Percentiles rank a stretch among this genome's conserved stretches.
Evolutionary conservation across 2,888 invertebrate species (phyloP).

Genomic region (Euplexia lucipara): DNA sequence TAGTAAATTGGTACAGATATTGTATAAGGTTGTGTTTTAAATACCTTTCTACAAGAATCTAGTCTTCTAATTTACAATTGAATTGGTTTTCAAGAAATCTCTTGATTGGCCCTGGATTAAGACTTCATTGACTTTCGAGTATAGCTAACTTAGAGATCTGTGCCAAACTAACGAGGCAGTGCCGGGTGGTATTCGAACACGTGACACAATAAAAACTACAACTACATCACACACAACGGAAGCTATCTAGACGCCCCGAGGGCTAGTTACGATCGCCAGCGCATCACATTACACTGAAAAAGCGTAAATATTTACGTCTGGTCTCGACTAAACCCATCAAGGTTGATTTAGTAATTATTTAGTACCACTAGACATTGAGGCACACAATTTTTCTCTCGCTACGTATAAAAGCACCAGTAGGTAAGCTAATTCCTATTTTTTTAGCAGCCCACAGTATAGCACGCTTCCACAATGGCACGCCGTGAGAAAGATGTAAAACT

Average conservation of each 20-base stretch:
- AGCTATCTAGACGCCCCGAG: constrained; percentile 3
- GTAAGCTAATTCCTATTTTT: constrained; percentile 49
- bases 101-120: background rate
- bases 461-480: constrained; percentile 84
- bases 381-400: constrained; percentile 35
- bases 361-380: constrained; percentile 38
- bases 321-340: constrained; percentile 14
- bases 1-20: background rate
- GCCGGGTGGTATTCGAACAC: background rate
- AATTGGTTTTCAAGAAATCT: background rate
- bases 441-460: constrained; percentile 73
- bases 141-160: background rate
- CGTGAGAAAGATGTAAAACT: constrained; percentile 76
- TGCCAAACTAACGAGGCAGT: background rate
- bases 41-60: background rate
- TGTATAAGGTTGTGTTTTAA: too few relatives aligned
- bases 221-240: background rate
- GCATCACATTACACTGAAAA: constrained; percentile 10
- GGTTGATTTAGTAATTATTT: constrained; percentile 35
- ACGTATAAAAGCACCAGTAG: constrained; percentile 44
- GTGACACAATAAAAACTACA: background rate
- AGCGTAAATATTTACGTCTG: constrained; percentile 45
- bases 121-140: background rate
- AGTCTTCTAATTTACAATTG: background rate
- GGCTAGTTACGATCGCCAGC: constrained; percentile 1